Evolutionary conservation across 1,140 invertebrate genomes (phyloP), one percentile per base, ranked within the genome.

Genomic region (Cotesia typhae): DNA sequence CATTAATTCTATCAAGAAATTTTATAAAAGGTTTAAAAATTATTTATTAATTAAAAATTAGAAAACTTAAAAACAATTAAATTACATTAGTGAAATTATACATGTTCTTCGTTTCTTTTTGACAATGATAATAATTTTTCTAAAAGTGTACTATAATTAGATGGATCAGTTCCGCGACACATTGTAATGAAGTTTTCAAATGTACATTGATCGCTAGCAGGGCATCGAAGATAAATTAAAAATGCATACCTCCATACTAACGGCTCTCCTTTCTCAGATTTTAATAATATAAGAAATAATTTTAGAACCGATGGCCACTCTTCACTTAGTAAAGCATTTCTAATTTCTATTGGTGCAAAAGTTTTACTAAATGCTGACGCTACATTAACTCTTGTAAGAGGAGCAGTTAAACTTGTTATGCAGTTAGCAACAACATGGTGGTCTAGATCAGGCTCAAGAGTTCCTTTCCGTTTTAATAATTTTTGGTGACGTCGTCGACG

Each of bases 111-210:
- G 41, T 5, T 36, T 9, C 7, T 70, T 66, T 20, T 14, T 9
- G 35, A 20, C 51, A 67, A 17, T 17, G 66, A n/a, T 4, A 61
- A 68, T 55, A 71, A 71, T 10, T n/a, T 9, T 51, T 74, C 57
- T 14, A 74, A 41, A 12, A 63, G n/a, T 41, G 17, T 7, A n/a
- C 35, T 41, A 51, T 71, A 12, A n/a, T 64, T 37, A 9, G 20
- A 4, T 3, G 14, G 10, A 14, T 64, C 51, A 1, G 28, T 12
- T 6, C 73, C 73, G 10, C 70, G 57, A 37, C 68, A 71, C 73
- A 74, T 67, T 52, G 70, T 47, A 12, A 74, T 17, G 68, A 74
- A 74, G 47, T 74, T 57, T 71, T 71, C 55, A 35, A 74, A 41
- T 14, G 61, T 17, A 5, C 2, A 53, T 12, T 37, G 17, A 52